Evolutionary conservation across 23 tunicate genomes (phyloP).

Genomic region (Trididemnum miniatum): DNA sequence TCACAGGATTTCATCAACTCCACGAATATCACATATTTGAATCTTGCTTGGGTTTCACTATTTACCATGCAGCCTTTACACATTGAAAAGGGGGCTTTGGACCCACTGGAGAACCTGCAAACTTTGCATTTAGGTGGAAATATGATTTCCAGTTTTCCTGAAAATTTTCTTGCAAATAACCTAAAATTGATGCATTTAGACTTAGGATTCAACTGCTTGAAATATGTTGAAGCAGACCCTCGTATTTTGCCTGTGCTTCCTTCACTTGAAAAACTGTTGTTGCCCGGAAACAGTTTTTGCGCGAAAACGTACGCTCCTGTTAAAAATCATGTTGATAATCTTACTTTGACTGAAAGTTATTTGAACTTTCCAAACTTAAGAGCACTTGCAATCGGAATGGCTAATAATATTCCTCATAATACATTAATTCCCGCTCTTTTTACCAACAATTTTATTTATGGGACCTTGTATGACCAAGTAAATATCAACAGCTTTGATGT

Average conservation of each 20-base stretch:
- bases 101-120: neutral
- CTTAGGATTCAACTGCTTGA: constrained; percentile 3
- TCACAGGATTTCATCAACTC: neutral
- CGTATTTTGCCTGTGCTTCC: neutral
- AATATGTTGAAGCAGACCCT: neutral
- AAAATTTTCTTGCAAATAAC: neutral
- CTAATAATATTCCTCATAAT: neutral
- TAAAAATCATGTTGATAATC: neutral
- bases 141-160: neutral
- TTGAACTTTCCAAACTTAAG: neutral
- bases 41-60: constrained; percentile 1
- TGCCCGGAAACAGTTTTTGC: constrained; percentile 10
- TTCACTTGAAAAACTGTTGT: neutral
- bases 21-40: neutral
- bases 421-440: neutral
- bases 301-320: neutral
- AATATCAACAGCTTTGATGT: neutral
- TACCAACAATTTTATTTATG: neutral
- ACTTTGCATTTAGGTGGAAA: neutral
- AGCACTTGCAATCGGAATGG: neutral
- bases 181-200: neutral
- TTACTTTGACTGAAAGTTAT: neutral
- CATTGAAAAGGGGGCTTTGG: neutral
- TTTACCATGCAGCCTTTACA: neutral
- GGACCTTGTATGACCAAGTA: neutral